These are phyloP conservation scores for Excalfactoria chinensis DNA, from an alignment of 2,113 vertebrate genomes.

Conservation along the genomic window DNA sequence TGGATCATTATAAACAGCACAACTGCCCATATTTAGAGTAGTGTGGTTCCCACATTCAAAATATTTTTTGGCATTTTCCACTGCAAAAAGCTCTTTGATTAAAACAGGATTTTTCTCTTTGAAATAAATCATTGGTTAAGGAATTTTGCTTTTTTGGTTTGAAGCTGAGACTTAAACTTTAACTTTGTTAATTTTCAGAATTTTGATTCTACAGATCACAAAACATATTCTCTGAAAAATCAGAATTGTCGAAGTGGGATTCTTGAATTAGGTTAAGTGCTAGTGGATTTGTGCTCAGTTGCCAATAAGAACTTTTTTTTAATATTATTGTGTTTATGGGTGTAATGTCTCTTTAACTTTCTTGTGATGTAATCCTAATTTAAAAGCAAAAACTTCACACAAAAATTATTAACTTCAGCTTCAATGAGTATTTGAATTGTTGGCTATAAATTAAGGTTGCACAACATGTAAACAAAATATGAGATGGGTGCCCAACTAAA, in stretches of 20 bases:
- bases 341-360: not conserved
- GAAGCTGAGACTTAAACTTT: not conserved
- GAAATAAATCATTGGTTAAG: not conserved
- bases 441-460: not conserved
- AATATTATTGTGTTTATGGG: not conserved
- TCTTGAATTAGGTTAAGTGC: not conserved
- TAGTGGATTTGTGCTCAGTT: not conserved
- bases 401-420: not conserved
- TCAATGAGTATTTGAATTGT: not conserved
- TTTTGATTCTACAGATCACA: not conserved
- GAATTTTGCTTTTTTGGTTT: not conserved
- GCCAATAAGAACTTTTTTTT: not conserved
- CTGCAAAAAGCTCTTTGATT: not conserved
- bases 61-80: not conserved
- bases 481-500: not conserved
- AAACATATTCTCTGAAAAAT: not conserved
- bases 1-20: not conserved
- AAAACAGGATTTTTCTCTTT: too few species aligned
- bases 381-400: not conserved
- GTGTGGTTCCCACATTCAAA: not conserved
- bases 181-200: not conserved
- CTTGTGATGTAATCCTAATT: not conserved
- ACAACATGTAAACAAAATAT: not conserved
- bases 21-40: not conserved
- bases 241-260: rapidly evolving